Conservation (phyloP, 2,113 vertebrate genomes). For the Poeciliopsis turrubarensis region DNA sequence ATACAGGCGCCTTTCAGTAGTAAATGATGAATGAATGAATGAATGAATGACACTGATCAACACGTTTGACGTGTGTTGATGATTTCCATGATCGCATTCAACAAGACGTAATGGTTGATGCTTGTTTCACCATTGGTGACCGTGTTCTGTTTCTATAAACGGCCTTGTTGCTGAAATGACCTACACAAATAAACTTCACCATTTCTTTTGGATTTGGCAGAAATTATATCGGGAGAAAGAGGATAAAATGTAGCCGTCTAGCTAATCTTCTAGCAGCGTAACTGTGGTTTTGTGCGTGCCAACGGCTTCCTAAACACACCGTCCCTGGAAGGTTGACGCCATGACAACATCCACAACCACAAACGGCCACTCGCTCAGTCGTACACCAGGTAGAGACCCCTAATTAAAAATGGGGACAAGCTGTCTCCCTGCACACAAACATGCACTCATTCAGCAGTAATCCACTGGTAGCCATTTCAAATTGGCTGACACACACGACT, state of each 20-base stretch:
- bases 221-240: not conserved
- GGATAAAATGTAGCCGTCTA: not conserved
- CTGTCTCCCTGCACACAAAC: not conserved
- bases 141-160: too few species aligned
- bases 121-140: too few species aligned
- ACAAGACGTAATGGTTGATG: too few species aligned
- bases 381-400: not conserved
- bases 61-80: too few species aligned
- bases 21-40: too few species aligned
- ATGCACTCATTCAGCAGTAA: constrained; percentile 34
- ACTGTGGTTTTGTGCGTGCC: not conserved
- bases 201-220: not conserved
- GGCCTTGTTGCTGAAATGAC: too few species aligned
- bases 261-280: not conserved
- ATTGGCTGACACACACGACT: constrained; percentile 56
- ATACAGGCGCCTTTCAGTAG: too few species aligned
- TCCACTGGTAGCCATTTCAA: constrained; percentile 61
- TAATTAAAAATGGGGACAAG: constrained; percentile 24
- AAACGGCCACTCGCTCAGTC: constrained; percentile 9
- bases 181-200: not conserved
- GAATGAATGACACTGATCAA: too few species aligned
- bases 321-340: not conserved
- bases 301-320: not conserved
- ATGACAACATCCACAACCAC: constrained; percentile 7
- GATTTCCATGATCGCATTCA: too few species aligned